Conservation (phyloP, 2,113 vertebrate genomes). For the Ameiurus melas region DNA sequence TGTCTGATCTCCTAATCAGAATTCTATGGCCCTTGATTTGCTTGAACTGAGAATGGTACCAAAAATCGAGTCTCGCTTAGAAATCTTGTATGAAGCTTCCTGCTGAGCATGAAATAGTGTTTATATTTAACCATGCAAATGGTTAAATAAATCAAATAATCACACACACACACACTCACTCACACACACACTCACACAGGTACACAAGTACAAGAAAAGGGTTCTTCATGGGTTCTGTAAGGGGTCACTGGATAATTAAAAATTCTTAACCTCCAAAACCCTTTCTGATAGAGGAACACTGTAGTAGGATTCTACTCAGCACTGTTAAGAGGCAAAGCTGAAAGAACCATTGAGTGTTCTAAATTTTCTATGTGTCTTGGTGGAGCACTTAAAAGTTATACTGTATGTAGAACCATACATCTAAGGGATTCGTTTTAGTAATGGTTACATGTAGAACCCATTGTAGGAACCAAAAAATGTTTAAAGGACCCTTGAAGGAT, state of each 20-base stretch:
- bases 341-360: neutral
- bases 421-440: neutral
- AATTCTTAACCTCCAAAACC: neutral
- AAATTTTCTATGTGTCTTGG: neutral
- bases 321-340: neutral
- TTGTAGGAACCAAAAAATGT: neutral
- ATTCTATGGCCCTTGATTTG: neutral
- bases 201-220: neutral
- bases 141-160: neutral
- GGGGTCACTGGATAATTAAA: neutral
- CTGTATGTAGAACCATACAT: neutral
- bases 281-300: neutral
- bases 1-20: neutral
- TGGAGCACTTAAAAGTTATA: neutral
- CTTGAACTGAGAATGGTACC: neutral
- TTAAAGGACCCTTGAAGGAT: neutral
- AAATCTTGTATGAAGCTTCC: neutral
- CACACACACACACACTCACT: no score
- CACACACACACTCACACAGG: neutral
- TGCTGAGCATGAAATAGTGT: neutral
- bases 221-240: neutral
- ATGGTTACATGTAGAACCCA: neutral
- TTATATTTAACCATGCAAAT: neutral
- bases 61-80: neutral
- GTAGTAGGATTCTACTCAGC: neutral